A percentile compares a stretch with the other conserved stretches of the same genome.
These are phyloP conservation scores for Gryon sp. DNA, from an alignment of 1,140 invertebrate genomes.

Conservation along the genomic window DNA sequence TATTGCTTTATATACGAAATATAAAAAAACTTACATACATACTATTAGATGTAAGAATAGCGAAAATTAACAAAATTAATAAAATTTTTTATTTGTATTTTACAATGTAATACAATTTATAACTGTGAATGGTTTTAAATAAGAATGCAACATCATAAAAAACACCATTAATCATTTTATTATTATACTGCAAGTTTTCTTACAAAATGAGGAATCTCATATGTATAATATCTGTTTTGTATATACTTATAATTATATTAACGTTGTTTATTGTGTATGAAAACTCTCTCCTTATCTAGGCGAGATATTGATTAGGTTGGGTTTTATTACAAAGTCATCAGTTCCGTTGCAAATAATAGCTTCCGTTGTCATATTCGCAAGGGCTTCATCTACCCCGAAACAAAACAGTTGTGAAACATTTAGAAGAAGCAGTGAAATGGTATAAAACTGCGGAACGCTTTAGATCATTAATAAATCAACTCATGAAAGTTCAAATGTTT, in stretches of 20 bases:
- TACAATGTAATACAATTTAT: no score
- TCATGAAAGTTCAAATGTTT: neutral
- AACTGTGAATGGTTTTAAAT: no score
- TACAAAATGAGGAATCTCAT: conserved; percentile 65
- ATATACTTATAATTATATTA: conserved; percentile 57
- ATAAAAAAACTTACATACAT: no score
- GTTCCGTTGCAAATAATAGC: conserved; percentile 50
- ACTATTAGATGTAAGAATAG: no score
- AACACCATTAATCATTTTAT: conserved; percentile 60
- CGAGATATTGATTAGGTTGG: conserved; percentile 56
- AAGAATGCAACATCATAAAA: conserved; percentile 40
- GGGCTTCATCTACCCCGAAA: conserved; percentile 45
- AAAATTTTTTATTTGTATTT: no score
- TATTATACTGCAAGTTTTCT: conserved; percentile 59
- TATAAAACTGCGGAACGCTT: conserved; percentile 15
- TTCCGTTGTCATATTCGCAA: conserved; percentile 56
- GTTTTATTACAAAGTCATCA: conserved; percentile 60
- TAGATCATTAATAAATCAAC: neutral
- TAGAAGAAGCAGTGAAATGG: conserved; percentile 43
- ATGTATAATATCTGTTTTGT: conserved; percentile 50
- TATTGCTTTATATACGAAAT: no score
- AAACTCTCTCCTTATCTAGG: conserved; percentile 55
- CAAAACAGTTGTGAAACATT: conserved; percentile 39
- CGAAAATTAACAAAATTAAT: no score
- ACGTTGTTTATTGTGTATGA: conserved; percentile 56